phyloP scores from a whole-genome alignment of 2,888 invertebrate genomes.

The Taphrorychus bicolor region DNA sequence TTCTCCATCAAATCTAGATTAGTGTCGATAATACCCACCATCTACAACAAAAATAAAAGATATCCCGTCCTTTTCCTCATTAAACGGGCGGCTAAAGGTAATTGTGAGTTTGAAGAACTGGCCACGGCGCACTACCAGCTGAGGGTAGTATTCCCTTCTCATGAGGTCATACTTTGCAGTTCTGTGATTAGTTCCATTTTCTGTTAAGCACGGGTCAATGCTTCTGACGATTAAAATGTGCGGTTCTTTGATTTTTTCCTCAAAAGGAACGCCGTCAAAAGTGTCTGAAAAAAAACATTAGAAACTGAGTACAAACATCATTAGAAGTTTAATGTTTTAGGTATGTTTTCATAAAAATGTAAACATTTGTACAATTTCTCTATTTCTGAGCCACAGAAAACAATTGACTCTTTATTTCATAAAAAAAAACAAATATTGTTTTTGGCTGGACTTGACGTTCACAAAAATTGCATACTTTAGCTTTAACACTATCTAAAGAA shows the following conservation, averaged over 20 bases:
- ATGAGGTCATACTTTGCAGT: constrained; percentile 81
- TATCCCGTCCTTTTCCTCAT: constrained; percentile 76
- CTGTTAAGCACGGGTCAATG: constrained; percentile 75
- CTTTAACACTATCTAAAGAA: too few species aligned
- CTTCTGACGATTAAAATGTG: constrained; percentile 72
- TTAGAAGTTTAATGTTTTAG: too few species aligned
- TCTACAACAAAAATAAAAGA: constrained; percentile 84
- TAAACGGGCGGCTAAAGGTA: constrained; percentile 76
- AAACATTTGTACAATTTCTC: not conserved
- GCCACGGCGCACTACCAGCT: constrained; percentile 82
- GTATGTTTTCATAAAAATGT: not conserved
- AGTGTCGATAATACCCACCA: constrained; percentile 64
- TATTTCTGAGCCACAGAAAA: not conserved
- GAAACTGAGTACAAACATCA: not conserved
- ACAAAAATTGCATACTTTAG: too few species aligned
- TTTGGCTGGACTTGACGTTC: too few species aligned
- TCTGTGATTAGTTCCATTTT: constrained; percentile 79
- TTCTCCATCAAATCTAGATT: too few species aligned
- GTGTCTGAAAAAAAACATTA: constrained; percentile 31
- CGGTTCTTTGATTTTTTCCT: constrained; percentile 46
- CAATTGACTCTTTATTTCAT: not conserved
- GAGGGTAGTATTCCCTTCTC: constrained; percentile 64
- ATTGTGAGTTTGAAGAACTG: constrained; percentile 80
- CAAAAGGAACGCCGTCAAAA: constrained; percentile 44
- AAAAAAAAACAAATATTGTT: too few species aligned